A percentile compares a stretch with the other conserved stretches of the same genome.
These are phyloP conservation scores for Synanceia verrucosa DNA, from an alignment of 2,797 vertebrate species.

Conservation along the genomic window DNA sequence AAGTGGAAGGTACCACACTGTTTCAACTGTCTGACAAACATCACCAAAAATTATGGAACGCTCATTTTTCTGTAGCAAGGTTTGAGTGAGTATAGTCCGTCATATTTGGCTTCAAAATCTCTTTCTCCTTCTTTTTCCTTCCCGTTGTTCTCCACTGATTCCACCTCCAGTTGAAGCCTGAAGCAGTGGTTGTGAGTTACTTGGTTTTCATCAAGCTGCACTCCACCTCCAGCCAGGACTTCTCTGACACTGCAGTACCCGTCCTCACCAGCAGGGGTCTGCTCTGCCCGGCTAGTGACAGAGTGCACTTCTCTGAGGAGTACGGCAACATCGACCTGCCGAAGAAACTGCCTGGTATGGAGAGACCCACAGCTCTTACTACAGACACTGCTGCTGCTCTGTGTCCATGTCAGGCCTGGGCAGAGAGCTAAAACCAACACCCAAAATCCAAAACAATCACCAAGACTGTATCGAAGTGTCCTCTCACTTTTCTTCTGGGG, in stretches of 20 bases:
- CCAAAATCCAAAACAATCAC: too few species aligned
- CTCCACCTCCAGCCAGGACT: slow-evolving; percentile 68
- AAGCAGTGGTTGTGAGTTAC: slow-evolving; percentile 81
- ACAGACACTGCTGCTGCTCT: neutral
- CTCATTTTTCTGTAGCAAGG: neutral
- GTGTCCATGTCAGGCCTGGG: too few species aligned
- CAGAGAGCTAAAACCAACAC: too few species aligned
- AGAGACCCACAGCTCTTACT: neutral
- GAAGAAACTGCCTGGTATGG: slow-evolving; percentile 78
- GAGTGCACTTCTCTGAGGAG: slow-evolving; percentile 81
- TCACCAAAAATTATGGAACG: too few species aligned
- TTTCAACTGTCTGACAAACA: neutral
- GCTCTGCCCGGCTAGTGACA: slow-evolving; percentile 61
- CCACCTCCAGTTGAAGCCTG: slow-evolving; percentile 72
- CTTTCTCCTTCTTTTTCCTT: neutral
- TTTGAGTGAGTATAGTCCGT: neutral
- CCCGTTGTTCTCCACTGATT: neutral
- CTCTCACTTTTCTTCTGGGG: too few species aligned
- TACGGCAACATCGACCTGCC: slow-evolving; percentile 81
- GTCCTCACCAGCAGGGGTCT: slow-evolving; percentile 83
- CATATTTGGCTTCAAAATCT: neutral
- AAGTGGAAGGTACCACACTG: slow-evolving; percentile 79
- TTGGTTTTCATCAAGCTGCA: slow-evolving; percentile 85
- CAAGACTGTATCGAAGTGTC: too few species aligned
- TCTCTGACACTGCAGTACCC: slow-evolving; percentile 66